A percentile compares a stretch with the other conserved stretches of the same genome.
These are phyloP conservation scores for Coregonus sp. DNA, from an alignment of 2,797 vertebrate species.

Conservation along the genomic window DNA sequence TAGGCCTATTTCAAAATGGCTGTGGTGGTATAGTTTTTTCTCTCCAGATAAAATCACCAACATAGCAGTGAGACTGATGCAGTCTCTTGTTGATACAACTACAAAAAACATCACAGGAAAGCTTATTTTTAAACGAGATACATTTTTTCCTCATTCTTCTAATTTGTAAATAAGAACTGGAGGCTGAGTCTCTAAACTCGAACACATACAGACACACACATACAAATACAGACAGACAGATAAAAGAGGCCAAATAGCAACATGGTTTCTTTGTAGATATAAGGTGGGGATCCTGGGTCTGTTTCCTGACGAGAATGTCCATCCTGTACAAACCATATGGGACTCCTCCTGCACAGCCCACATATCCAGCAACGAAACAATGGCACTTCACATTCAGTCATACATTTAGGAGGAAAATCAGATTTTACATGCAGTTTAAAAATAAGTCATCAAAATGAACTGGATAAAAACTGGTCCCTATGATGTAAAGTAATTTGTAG, in stretches of 20 bases:
- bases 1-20: constrained; percentile 8
- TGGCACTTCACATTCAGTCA: constrained; percentile 24
- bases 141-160: constrained; percentile 36
- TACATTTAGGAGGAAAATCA: constrained; percentile 29
- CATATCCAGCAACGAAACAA: constrained; percentile 19
- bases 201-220: background rate
- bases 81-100: constrained; percentile 13
- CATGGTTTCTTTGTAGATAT: background rate
- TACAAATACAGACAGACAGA: constrained; percentile 21
- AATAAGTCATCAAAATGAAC: constrained; percentile 29
- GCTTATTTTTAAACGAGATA: constrained; percentile 43
- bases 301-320: constrained; percentile 23
- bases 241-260: constrained; percentile 12
- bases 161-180: constrained; percentile 50
- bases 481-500: background rate
- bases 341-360: constrained; percentile 32
- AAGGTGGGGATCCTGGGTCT: constrained; percentile 11
- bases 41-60: constrained; percentile 14
- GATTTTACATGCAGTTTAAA: constrained; percentile 50
- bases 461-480: constrained; percentile 26
- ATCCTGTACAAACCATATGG: constrained; percentile 19
- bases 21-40: constrained; percentile 20
- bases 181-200: constrained; percentile 37
- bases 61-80: constrained; percentile 14
- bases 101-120: constrained; percentile 52